These are phyloP conservation scores for Volucella inflata DNA, from an alignment of 2,888 invertebrate genomes.

Conservation along the genomic window DNA sequence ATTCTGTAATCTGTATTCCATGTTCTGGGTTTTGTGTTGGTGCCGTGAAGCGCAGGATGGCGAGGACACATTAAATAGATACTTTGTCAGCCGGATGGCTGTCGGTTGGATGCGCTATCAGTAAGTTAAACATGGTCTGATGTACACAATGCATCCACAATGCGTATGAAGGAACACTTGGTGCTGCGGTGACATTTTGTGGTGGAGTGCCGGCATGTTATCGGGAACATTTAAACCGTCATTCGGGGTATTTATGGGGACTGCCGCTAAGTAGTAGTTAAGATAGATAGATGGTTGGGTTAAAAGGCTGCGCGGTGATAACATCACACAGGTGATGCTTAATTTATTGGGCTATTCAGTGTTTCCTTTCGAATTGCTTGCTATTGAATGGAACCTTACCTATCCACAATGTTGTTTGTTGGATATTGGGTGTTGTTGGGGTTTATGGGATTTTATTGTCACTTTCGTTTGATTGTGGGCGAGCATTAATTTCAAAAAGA, in stretches of 20 bases:
- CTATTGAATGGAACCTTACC: background rate
- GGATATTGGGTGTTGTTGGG: slow-evolving; percentile 41
- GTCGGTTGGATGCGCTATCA: slow-evolving; percentile 68
- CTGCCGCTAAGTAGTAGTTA: slow-evolving; percentile 75
- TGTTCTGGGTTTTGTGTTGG: slow-evolving; percentile 27
- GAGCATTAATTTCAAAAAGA: slow-evolving; percentile 28
- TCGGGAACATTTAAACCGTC: slow-evolving; percentile 72
- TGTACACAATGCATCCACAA: slow-evolving; percentile 46
- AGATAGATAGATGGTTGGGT: slow-evolving; percentile 74
- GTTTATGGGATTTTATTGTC: slow-evolving; percentile 71
- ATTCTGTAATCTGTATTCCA: no score
- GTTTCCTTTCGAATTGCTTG: slow-evolving; percentile 46
- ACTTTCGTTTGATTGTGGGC: slow-evolving; percentile 65
- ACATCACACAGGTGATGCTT: slow-evolving; percentile 71
- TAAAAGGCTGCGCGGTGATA: slow-evolving; percentile 71
- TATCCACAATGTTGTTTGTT: slow-evolving; percentile 12
- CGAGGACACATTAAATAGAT: slow-evolving; percentile 65
- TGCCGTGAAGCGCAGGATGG: slow-evolving; percentile 14
- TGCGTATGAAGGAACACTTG: slow-evolving; percentile 46
- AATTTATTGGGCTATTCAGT: slow-evolving; percentile 72
- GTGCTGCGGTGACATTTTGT: slow-evolving; percentile 7
- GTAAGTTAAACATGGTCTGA: slow-evolving; percentile 62
- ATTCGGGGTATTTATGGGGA: slow-evolving; percentile 70
- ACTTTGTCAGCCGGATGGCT: slow-evolving; percentile 62
- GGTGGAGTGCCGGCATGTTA: slow-evolving; percentile 57